Evolutionary conservation across 2,888 invertebrate species (phyloP).

Genomic region (Mylabris sibirica): DNA sequence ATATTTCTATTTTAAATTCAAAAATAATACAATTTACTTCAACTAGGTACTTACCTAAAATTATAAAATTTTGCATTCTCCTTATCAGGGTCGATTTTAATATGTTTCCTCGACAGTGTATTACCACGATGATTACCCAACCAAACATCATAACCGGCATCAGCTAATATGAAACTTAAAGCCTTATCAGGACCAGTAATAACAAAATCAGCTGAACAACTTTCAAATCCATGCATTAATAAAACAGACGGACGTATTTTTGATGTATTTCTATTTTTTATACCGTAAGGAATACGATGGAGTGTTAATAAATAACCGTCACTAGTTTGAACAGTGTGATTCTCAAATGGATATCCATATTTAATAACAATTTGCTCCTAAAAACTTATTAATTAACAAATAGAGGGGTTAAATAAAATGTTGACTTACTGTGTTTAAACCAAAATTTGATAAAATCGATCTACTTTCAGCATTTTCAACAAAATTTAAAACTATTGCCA

Average conservation of each 20-base stretch:
- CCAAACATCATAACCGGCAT: constrained; percentile 59
- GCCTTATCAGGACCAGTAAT: constrained; percentile 29
- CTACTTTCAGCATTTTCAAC: no score
- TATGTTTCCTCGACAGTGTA: constrained; percentile 65
- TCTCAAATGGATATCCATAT: constrained; percentile 33
- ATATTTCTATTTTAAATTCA: not conserved
- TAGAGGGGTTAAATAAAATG: not conserved
- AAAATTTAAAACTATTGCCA: no score
- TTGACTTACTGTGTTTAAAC: not conserved
- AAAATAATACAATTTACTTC: not conserved
- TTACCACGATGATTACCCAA: constrained; percentile 83
- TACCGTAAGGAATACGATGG: constrained; percentile 34
- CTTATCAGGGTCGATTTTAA: constrained; percentile 45
- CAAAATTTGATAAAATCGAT: not conserved
- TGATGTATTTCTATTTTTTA: not conserved
- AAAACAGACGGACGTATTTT: constrained; percentile 16
- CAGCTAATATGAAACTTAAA: constrained; percentile 46
- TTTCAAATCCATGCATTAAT: constrained; percentile 31
- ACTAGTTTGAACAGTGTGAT: constrained; percentile 32
- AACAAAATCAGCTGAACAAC: constrained; percentile 36
- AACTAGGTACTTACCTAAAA: constrained; percentile 14
- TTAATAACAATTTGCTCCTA: constrained; percentile 14
- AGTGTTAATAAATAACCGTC: constrained; percentile 36
- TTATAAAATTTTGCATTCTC: constrained; percentile 58
- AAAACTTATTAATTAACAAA: not conserved